Base-by-base conservation (phyloP, 2,888 invertebrate genomes). In the Oxytorus armatus region DNA sequence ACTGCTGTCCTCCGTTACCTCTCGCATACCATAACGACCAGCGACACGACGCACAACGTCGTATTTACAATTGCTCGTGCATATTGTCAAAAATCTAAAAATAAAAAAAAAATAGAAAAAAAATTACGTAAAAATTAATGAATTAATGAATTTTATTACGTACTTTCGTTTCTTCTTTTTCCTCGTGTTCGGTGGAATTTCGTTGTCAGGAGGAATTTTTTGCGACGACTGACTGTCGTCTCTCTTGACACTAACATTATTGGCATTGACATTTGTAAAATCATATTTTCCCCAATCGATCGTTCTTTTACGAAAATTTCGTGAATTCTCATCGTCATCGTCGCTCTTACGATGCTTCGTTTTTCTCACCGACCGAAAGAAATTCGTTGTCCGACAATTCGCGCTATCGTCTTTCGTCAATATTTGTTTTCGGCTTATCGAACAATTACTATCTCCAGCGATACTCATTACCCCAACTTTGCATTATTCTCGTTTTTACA, bases 1-100 rank as follows among this genome's bases (percentile, higher is more conserved):
- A 68, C 95, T 94, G 77, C 97, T 96, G 59, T 95, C 94, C 84
- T 97, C 97, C 0, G 94, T 93, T 0, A 97, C 97, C 90, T 96
- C 96, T 79, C 95, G 94, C 93, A 96, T 96, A 0, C 95, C 96
- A 88, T 95, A 95, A 81, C 95, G 94, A 79, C 94, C 93, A 0
- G 96, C 94, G 0, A 95, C 95, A 86, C 95, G 94, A 47, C 95
- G 93, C 44, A 97, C 96, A 80, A 95, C 95, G 82, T 96, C 96
- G 89, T 96, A 96, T 25, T 95, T 94, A 86, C 96, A 96, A 92
- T 95, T 95, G 68, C 94, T 94, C 59, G 95, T 93, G 90, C 95
- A 96, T 86, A 96, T 95, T 49, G 95, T 89, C 81, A 90, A 77
- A 84, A 84, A 86, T 85, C 90, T 90, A 14, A 8, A 0, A 11